Conservation (phyloP, 2,113 vertebrate genomes). For the Xenopus laevis region DNA sequence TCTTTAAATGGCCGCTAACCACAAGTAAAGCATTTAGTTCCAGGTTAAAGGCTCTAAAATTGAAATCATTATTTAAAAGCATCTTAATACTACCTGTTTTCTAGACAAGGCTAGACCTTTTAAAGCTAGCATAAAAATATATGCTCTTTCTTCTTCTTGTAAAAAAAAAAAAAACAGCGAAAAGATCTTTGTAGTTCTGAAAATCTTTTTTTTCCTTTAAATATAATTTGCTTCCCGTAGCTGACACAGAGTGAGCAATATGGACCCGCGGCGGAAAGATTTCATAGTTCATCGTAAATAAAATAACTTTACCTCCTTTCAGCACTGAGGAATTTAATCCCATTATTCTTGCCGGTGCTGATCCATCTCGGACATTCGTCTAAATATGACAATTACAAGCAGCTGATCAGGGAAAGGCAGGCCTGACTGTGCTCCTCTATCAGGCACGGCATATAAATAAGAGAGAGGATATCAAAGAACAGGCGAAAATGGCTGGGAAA, state of each 20-base stretch:
- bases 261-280: constrained; percentile 6
- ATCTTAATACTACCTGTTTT: too few species aligned
- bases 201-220: neutral
- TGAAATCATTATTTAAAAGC: too few species aligned
- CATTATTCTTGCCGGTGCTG: constrained; percentile 33
- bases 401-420: constrained; percentile 31
- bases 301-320: constrained; percentile 32
- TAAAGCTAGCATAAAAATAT: neutral
- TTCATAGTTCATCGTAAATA: constrained; percentile 17
- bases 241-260: constrained; percentile 20
- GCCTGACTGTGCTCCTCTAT: constrained; percentile 24
- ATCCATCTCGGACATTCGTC: constrained; percentile 37
- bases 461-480: constrained; percentile 27
- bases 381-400: constrained; percentile 39
- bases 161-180: constrained; percentile 4
- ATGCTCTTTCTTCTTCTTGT: neutral
- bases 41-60: too few species aligned
- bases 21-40: too few species aligned
- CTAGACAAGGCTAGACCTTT: too few species aligned
- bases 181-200: constrained; percentile 5
- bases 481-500: constrained; percentile 33
- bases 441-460: constrained; percentile 35
- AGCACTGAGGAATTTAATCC: constrained; percentile 35
- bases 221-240: constrained; percentile 4
- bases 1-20: too few species aligned